These are phyloP conservation scores for Pemphredon lugubris DNA, from an alignment of 2,888 invertebrate genomes.

Conservation along the genomic window DNA sequence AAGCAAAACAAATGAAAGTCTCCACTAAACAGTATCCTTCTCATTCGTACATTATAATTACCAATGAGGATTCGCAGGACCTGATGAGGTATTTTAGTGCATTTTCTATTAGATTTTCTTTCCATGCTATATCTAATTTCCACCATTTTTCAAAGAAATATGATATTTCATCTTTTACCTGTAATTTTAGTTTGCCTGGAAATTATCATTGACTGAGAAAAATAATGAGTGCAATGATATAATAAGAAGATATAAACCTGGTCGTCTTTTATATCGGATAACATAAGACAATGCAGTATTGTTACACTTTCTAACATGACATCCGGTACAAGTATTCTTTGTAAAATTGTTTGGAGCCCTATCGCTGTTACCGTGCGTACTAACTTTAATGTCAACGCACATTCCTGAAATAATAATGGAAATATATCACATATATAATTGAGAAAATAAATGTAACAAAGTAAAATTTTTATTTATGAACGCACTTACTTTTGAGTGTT, in stretches of 20 bases:
- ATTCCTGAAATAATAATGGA: conserved; percentile 38
- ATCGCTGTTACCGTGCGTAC: conserved; percentile 39
- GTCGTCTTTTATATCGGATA: conserved; percentile 47
- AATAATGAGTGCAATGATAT: not conserved
- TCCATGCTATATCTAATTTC: conserved; percentile 47
- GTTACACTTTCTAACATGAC: conserved; percentile 50
- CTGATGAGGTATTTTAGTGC: conserved; percentile 52
- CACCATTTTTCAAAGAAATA: conserved; percentile 64
- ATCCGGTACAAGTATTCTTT: conserved; percentile 47
- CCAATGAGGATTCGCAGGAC: conserved; percentile 54
- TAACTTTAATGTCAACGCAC: conserved; percentile 19
- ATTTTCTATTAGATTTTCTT: conserved; percentile 58
- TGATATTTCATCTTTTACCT: conserved; percentile 60
- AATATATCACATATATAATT: not conserved
- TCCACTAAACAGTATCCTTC: not conserved
- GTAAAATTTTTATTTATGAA: not conserved
- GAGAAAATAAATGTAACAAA: not conserved
- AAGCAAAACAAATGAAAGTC: conserved; percentile 20
- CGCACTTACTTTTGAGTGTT: conserved; percentile 15
- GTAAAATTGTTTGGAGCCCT: conserved; percentile 49
- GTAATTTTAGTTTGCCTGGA: conserved; percentile 6
- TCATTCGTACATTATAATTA: conserved; percentile 29
- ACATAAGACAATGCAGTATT: conserved; percentile 45
- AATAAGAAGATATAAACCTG: conserved; percentile 40
- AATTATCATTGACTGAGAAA: not conserved